These are phyloP conservation scores for Tympanoctomys barrerae DNA, from an alignment of 2,797 vertebrate species.

Conservation along the genomic window DNA sequence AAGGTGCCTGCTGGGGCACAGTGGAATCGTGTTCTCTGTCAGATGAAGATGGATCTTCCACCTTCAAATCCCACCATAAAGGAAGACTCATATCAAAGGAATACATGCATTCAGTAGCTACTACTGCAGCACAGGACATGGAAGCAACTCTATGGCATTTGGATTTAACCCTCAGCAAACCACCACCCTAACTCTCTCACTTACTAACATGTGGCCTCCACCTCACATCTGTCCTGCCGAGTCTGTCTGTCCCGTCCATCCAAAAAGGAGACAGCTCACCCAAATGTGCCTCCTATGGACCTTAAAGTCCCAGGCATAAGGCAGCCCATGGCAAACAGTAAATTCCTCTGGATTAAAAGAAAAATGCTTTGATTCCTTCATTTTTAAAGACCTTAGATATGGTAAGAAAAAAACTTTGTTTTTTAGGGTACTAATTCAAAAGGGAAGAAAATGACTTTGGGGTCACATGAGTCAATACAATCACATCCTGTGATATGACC, in stretches of 20 bases:
- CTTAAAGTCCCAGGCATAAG: not conserved
- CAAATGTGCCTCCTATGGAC: not conserved
- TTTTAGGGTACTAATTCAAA: not conserved
- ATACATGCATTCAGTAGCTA: not conserved
- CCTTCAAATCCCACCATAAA: slow-evolving; percentile 13
- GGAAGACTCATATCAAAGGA: not conserved
- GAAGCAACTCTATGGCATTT: not conserved
- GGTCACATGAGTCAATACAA: slow-evolving; percentile 10
- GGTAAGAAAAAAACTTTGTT: not conserved
- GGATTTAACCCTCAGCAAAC: not conserved
- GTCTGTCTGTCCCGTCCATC: not conserved
- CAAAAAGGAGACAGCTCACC: not conserved
- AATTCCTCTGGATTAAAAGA: not conserved
- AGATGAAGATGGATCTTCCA: not conserved
- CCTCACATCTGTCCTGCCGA: not conserved
- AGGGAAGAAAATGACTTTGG: not conserved
- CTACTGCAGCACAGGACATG: not conserved
- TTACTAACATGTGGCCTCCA: not conserved
- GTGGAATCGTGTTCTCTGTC: not conserved
- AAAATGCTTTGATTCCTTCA: slow-evolving; percentile 33
- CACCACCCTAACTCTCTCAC: not conserved
- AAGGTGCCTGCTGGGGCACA: not conserved
- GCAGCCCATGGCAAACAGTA: not conserved
- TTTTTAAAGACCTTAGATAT: not conserved
- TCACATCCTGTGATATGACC: not conserved